Conservation (phyloP, 2,888 invertebrate species). For the Agonopterix heracliana region DNA sequence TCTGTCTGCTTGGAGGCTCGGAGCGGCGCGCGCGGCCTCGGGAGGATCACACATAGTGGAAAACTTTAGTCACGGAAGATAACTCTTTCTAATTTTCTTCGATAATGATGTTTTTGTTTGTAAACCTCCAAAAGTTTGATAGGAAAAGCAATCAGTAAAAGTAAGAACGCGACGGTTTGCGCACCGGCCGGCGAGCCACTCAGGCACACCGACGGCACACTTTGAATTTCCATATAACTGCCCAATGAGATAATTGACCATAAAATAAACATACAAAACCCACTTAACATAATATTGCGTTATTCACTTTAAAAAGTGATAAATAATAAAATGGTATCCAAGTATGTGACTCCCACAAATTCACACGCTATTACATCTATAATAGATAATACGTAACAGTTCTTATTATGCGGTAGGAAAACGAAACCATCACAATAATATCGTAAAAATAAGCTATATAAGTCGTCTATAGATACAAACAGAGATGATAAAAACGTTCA, state of each 20-base stretch:
- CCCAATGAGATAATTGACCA: conserved; percentile 59
- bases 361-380: conserved; percentile 56
- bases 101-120: conserved; percentile 58
- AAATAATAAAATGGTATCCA: conserved; percentile 56
- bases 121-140: conserved; percentile 76
- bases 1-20: conserved; percentile 37
- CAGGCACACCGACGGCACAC: conserved; percentile 12
- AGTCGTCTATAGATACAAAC: conserved; percentile 67
- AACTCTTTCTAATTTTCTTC: conserved; percentile 44
- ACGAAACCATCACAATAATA: conserved; percentile 72
- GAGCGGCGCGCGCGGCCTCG: conserved; percentile 40
- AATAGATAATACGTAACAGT: conserved; percentile 61
- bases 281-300: conserved; percentile 58
- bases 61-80: conserved; percentile 60
- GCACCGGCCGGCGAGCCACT: conserved; percentile 9
- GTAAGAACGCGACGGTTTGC: conserved; percentile 39
- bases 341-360: conserved; percentile 64
- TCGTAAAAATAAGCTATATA: conserved; percentile 69
- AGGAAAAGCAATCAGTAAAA: conserved; percentile 63
- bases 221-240: conserved; percentile 55
- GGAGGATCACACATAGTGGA: conserved; percentile 65
- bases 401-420: conserved; percentile 70
- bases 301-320: conserved; percentile 47
- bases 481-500: conserved; percentile 62
- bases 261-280: conserved; percentile 48